phyloP scores from a whole-genome alignment of 1,140 invertebrate species.

The Ostrea denselamellosa region DNA sequence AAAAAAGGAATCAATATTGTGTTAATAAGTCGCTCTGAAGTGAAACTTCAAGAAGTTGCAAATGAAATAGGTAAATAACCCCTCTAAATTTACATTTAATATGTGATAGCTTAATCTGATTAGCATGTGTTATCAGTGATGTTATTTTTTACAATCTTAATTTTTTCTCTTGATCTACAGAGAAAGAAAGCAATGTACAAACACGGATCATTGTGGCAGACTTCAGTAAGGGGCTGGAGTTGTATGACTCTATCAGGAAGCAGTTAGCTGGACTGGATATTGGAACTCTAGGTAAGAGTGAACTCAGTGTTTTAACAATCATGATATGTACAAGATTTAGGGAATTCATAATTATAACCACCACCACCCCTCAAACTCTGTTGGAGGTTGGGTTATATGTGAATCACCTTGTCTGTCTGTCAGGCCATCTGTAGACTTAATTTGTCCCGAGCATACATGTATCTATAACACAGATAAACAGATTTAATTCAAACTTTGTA shows the following conservation, averaged over 20 bases:
- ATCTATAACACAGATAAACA: no score
- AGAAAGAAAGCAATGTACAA: slow-evolving; percentile 86
- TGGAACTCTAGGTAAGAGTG: slow-evolving; percentile 85
- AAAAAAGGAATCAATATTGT: slow-evolving; percentile 90
- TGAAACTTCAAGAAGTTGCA: slow-evolving; percentile 90
- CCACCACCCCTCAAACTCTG: no score
- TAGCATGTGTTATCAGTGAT: no score
- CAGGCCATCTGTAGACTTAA: neutral
- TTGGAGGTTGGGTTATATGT: no score
- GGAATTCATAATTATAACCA: no score
- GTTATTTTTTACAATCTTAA: neutral
- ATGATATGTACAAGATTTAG: neutral
- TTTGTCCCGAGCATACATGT: neutral
- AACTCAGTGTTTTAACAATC: no score
- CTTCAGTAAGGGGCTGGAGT: slow-evolving; percentile 85
- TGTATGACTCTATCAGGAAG: slow-evolving; percentile 88
- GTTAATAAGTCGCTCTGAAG: slow-evolving; percentile 90
- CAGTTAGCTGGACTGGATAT: slow-evolving; percentile 90
- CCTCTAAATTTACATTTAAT: neutral
- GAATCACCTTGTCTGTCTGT: neutral
- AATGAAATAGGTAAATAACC: slow-evolving; percentile 87
- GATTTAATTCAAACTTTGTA: no score
- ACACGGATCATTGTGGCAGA: slow-evolving; percentile 91
- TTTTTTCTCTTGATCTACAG: slow-evolving; percentile 59
- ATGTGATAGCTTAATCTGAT: no score